Percentiles rank a stretch among this genome's conserved stretches.
These are phyloP conservation scores for Chelonoidis abingdonii DNA, from an alignment of 2,113 vertebrate species.

Conservation along the genomic window DNA sequence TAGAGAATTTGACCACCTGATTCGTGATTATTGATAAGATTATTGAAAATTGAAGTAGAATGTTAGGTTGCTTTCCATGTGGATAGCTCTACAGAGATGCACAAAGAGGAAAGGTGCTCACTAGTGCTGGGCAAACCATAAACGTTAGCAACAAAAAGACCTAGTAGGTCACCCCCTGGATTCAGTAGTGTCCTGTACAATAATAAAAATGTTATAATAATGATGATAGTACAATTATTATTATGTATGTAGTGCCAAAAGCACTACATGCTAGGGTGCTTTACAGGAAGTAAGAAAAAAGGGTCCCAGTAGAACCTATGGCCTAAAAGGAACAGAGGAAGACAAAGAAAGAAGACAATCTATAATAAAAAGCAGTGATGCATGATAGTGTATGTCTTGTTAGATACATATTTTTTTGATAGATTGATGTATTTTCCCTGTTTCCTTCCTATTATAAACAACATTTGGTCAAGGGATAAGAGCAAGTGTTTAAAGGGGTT, in stretches of 20 bases:
- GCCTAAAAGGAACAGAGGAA: background rate
- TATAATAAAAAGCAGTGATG: background rate
- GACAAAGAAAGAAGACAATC: background rate
- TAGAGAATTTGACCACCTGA: background rate
- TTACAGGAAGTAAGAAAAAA: background rate
- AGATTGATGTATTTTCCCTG: background rate
- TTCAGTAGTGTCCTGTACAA: background rate
- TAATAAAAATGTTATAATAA: background rate
- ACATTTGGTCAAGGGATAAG: background rate
- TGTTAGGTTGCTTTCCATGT: background rate
- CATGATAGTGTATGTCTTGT: background rate
- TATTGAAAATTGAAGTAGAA: background rate
- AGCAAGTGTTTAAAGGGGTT: background rate
- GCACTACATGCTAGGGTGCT: background rate
- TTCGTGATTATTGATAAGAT: background rate
- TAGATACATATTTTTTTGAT: background rate
- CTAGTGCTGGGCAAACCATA: background rate
- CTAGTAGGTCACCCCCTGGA: background rate
- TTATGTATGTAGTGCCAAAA: background rate
- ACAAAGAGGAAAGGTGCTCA: background rate
- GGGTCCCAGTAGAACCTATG: background rate
- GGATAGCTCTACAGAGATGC: background rate
- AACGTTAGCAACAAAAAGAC: background rate
- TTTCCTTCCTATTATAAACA: background rate
- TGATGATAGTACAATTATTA: rapidly evolving